Percentiles rank a stretch among this genome's conserved stretches.
phyloP scores from a whole-genome alignment of 2,888 invertebrate species.

The Zaprionus bogoriensis region DNA sequence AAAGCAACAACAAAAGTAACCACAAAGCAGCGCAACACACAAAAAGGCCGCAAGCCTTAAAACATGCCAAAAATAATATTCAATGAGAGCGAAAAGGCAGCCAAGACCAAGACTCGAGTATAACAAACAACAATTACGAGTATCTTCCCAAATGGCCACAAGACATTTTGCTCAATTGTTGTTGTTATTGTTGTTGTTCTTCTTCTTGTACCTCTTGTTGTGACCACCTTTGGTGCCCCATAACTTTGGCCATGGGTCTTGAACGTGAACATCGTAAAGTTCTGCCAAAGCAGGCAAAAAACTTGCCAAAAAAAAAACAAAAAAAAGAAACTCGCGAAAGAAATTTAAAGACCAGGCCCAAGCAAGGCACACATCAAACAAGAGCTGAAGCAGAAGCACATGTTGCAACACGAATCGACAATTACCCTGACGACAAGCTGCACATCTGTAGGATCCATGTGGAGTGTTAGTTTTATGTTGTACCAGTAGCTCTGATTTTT shows the following conservation, averaged over 20 bases:
- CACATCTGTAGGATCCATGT: too few relatives aligned
- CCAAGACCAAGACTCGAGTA: slow-evolving; percentile 13
- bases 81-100: slow-evolving; percentile 34
- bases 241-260: slow-evolving; percentile 21
- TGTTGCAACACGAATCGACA: neutral
- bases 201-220: too few relatives aligned
- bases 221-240: slow-evolving; percentile 19
- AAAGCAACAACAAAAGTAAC: slow-evolving; percentile 14
- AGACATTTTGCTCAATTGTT: slow-evolving; percentile 1
- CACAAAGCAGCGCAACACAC: slow-evolving; percentile 27
- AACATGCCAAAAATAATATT: slow-evolving; percentile 78
- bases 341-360: neutral
- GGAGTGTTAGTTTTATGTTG: too few relatives aligned
- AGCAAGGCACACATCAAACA: too few relatives aligned
- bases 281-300: slow-evolving; percentile 15
- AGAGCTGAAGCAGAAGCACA: neutral
- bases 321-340: neutral
- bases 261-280: slow-evolving; percentile 45
- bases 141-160: slow-evolving; percentile 14
- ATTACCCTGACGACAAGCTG: neutral
- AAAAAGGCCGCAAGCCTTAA: slow-evolving; percentile 45
- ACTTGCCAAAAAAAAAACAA: neutral
- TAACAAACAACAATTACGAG: slow-evolving; percentile 49
- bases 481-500: too few relatives aligned
- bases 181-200: neutral